These are phyloP conservation scores for Nomada fucata DNA, from an alignment of 2,888 invertebrate species.

Conservation along the genomic window DNA sequence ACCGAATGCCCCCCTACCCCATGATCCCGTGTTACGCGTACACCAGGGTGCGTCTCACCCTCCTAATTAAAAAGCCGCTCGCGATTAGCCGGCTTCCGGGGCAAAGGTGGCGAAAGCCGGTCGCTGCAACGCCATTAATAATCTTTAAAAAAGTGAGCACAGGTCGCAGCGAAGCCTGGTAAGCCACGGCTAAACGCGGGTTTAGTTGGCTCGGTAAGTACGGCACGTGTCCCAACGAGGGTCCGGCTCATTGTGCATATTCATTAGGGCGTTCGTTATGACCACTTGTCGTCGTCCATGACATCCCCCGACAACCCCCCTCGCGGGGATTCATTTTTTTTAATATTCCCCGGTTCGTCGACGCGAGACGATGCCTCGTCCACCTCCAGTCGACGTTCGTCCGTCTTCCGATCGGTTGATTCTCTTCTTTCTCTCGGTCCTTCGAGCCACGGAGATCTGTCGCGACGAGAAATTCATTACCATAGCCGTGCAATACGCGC, in stretches of 20 bases:
- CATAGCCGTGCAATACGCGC: constrained; percentile 66
- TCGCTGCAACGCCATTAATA: constrained; percentile 54
- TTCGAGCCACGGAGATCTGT: constrained; percentile 21
- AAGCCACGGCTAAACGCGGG: constrained; percentile 55
- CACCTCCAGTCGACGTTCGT: background rate
- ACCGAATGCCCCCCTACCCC: background rate
- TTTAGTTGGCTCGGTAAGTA: constrained; percentile 54
- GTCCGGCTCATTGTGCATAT: constrained; percentile 67
- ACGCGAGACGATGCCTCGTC: constrained; percentile 37
- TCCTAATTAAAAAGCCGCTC: constrained; percentile 33
- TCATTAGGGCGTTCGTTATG: constrained; percentile 78
- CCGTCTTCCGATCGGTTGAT: constrained; percentile 66
- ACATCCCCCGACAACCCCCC: constrained; percentile 38
- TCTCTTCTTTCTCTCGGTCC: constrained; percentile 64
- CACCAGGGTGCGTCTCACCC: background rate
- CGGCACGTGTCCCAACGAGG: constrained; percentile 70
- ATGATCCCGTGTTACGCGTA: constrained; percentile 4
- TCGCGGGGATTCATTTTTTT: constrained; percentile 73
- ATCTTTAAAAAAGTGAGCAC: constrained; percentile 62
- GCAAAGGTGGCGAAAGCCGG: constrained; percentile 18
- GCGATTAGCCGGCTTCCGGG: constrained; percentile 24
- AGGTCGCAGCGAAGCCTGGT: constrained; percentile 35
- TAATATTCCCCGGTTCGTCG: constrained; percentile 64
- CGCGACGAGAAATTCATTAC: constrained; percentile 74
- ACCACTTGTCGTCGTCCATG: constrained; percentile 76